These are phyloP conservation scores for Eriosoma lanigerum DNA, from an alignment of 1,140 invertebrate genomes.

Conservation along the genomic window DNA sequence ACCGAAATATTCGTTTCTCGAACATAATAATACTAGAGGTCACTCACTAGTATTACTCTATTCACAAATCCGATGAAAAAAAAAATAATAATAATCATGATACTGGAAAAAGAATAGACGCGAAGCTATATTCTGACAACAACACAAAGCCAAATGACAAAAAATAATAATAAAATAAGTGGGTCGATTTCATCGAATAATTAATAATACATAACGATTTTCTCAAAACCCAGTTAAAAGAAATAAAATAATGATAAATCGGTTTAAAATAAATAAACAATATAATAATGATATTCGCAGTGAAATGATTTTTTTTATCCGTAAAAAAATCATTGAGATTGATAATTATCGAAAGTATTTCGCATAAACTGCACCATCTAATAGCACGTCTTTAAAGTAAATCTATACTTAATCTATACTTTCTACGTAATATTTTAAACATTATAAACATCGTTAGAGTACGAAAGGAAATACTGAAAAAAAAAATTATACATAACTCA, in stretches of 20 bases:
- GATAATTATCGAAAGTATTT: not conserved
- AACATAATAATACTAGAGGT: not conserved
- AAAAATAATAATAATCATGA: too few relatives aligned
- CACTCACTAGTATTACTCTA: too few relatives aligned
- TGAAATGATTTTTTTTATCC: too few relatives aligned
- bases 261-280: not conserved
- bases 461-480: too few relatives aligned
- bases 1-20: not conserved
- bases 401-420: too few relatives aligned
- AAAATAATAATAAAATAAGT: not conserved
- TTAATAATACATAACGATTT: not conserved
- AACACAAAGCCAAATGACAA: slow-evolving; percentile 20
- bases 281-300: too few relatives aligned
- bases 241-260: not conserved
- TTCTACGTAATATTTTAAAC: not conserved
- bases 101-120: not conserved
- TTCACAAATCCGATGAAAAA: not conserved
- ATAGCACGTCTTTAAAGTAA: too few relatives aligned
- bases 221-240: too few relatives aligned
- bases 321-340: not conserved
- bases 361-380: too few relatives aligned
- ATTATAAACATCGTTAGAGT: too few relatives aligned
- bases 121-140: slow-evolving; percentile 7
- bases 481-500: too few relatives aligned
- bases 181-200: slow-evolving; percentile 20